Conservation (phyloP, 2,888 invertebrate genomes). For the Chrysotoxum bicinctum region DNA sequence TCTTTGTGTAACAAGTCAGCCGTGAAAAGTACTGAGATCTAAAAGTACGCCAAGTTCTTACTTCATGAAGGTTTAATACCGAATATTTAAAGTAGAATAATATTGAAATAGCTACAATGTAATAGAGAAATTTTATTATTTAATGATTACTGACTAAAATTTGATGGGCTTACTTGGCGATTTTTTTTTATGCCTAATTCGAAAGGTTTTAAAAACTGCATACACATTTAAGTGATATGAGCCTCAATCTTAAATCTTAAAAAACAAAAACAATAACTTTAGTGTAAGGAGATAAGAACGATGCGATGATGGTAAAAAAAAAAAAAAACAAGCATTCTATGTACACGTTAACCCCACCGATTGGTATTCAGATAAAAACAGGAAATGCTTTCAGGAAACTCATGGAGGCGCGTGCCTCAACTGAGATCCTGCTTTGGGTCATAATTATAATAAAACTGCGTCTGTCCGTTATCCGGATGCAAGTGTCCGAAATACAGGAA, state of each 20-base stretch:
- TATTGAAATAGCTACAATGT: no score
- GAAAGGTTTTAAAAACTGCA: no score
- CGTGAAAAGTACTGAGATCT: no score
- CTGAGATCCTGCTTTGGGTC: constrained; percentile 65
- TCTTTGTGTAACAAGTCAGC: no score
- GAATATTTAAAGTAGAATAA: no score
- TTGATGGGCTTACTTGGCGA: no score
- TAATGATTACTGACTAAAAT: no score
- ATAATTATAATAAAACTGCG: constrained; percentile 72
- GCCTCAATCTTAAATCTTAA: not conserved
- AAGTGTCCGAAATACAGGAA: constrained; percentile 72
- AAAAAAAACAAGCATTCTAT: not conserved
- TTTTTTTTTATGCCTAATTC: no score
- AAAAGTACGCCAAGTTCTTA: no score
- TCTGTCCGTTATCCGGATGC: constrained; percentile 68
- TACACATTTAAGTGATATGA: not conserved
- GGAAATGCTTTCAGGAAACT: constrained; percentile 68
- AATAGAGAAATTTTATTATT: no score
- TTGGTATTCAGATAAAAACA: constrained; percentile 67
- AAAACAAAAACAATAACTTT: not conserved
- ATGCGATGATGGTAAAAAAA: not conserved
- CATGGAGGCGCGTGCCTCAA: constrained; percentile 70
- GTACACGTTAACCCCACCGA: not conserved
- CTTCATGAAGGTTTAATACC: no score
- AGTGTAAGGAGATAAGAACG: not conserved